Evolutionary conservation across 2,888 invertebrate genomes (phyloP).

Genomic region (Ophioninae sp.): DNA sequence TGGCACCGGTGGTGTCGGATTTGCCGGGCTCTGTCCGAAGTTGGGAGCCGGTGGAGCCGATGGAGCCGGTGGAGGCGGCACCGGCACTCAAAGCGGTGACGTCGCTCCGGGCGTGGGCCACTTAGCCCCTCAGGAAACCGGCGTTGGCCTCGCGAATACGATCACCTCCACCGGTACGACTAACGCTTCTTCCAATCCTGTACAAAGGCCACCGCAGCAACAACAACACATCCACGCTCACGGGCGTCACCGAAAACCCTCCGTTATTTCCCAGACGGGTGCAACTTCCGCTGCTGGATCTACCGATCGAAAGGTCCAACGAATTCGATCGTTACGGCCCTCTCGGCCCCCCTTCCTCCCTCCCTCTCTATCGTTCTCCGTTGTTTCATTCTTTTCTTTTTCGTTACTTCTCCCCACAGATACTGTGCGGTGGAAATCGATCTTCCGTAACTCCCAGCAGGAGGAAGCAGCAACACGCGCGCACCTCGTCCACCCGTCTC

Average conservation of each 20-base stretch:
- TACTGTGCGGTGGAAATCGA: conserved; percentile 69
- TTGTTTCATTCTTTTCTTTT: neutral
- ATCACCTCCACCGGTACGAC: conserved; percentile 31
- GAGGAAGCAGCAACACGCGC: conserved; percentile 64
- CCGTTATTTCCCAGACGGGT: conserved; percentile 74
- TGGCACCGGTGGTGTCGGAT: conserved; percentile 76
- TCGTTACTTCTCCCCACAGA: conserved; percentile 22
- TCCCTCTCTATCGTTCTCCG: neutral
- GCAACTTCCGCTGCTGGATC: conserved; percentile 68
- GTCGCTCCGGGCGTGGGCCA: conserved; percentile 78
- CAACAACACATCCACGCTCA: conserved; percentile 72
- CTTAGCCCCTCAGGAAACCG: conserved; percentile 78
- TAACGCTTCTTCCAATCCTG: conserved; percentile 1
- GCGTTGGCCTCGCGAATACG: conserved; percentile 67
- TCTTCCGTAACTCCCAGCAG: conserved; percentile 71
- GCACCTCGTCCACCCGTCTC: conserved; percentile 47
- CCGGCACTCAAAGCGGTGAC: conserved; percentile 75
- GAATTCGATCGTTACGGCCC: conserved; percentile 17
- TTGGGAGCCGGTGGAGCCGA: conserved; percentile 76
- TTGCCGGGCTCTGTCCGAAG: conserved; percentile 79
- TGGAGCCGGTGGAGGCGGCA: conserved; percentile 75
- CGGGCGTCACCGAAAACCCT: conserved; percentile 77
- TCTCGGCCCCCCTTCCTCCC: neutral
- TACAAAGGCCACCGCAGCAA: conserved; percentile 71
- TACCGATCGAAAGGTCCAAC: conserved; percentile 74